Percentiles rank a stretch among this genome's conserved stretches.
Conservation (phyloP, 1,140 invertebrate species). For the Cyrtorhinus lividipennis region DNA sequence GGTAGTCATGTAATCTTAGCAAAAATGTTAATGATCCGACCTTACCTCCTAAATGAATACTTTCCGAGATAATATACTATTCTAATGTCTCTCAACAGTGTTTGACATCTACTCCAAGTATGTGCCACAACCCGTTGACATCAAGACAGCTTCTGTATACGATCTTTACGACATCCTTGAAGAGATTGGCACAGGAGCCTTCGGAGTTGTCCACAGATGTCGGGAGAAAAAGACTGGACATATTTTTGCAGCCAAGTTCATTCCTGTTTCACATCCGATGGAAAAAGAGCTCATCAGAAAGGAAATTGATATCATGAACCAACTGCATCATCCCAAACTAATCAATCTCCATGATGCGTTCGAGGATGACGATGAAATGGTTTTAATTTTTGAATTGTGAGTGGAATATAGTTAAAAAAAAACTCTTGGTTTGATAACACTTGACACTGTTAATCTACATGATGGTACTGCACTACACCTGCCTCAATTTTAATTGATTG, state of each 20-base stretch:
- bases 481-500: neutral
- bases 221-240: conserved; percentile 90
- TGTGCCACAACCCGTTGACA: conserved; percentile 89
- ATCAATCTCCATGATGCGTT: conserved; percentile 98
- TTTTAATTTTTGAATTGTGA: conserved; percentile 97
- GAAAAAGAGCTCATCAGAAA: conserved; percentile 95
- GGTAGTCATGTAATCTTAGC: too few species aligned
- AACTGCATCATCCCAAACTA: conserved; percentile 91
- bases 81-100: conserved; percentile 37
- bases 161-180: conserved; percentile 98
- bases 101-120: conserved; percentile 96
- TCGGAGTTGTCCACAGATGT: conserved; percentile 96
- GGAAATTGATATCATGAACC: conserved; percentile 99
- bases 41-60: too few species aligned
- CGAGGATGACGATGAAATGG: conserved; percentile 98
- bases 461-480: neutral
- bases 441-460: neutral
- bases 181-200: conserved; percentile 97
- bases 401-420: too few species aligned
- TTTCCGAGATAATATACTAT: neutral
- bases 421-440: neutral
- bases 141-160: conserved; percentile 87
- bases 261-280: conserved; percentile 84
- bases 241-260: conserved; percentile 98
- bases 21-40: neutral